Evolutionary conservation across 1,140 invertebrate species (phyloP), one percentile per base, ranked within the genome.

Genomic region (Drosophila dunni): DNA sequence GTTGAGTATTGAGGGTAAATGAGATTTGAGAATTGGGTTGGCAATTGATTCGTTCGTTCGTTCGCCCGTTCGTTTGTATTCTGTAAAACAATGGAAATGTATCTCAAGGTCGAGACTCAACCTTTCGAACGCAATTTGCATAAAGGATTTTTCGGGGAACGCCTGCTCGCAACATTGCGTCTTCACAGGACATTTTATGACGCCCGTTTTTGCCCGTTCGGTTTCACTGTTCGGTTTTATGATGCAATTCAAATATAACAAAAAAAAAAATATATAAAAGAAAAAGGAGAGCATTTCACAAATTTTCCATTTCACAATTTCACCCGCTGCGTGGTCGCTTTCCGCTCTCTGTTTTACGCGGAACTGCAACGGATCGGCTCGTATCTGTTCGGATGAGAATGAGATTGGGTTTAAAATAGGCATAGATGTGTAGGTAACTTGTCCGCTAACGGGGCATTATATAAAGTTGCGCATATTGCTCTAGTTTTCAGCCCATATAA

Each of bases 111-210:
- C 56, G 40, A 1, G 15, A n/a, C 42, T n/a, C 51, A 70, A 64
- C 69, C 62, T 65, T 66, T 54, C 48, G 4, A 38, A 56, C 46
- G 64, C 46, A 76, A 29, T 86, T 88, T 88, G 83, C 83, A 83
- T 88, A 88, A 81, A 76, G 79, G 79, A 79, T 79, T 75, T 29
- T 77, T 73, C 68, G 50, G 7, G 53, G 38, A 75, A 83, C 63
- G 67, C 74, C 74, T 54, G 80, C 80, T 64, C 53, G 60, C 72
- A 75, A 70, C 67, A 75, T 83, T 83, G 81, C 81, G 83, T 84
- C 67, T 62, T 75, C 38, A 50, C 64, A 61, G 36, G 51, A 56
- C 68, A 48, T 51, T 66, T 58, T 73, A 67, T 33, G 64, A 74
- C 33, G n/a, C 24, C 57, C 24, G 24, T 29, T 45, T 51, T 56